A percentile compares a stretch with the other conserved stretches of the same genome.
phyloP scores from a whole-genome alignment of 2,113 vertebrate genomes.

The Atherinomorus stipes region DNA sequence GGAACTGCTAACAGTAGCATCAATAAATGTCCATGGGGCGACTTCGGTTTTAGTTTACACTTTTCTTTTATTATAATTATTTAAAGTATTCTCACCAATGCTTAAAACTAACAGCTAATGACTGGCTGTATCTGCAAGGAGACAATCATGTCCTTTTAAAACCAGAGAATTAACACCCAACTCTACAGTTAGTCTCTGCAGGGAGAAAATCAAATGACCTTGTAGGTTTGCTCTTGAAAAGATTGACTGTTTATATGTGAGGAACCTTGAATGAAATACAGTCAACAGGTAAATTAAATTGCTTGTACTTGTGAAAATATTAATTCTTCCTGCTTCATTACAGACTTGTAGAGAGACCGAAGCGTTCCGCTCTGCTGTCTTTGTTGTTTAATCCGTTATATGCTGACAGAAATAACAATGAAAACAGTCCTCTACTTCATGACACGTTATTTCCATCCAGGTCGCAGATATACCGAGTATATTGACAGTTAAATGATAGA shows the following conservation, averaged over 20 bases:
- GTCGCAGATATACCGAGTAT: neutral
- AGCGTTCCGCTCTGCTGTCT: neutral
- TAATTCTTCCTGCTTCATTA: neutral
- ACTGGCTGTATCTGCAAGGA: neutral
- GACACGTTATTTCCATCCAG: neutral
- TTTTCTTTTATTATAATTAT: neutral
- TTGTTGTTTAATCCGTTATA: neutral
- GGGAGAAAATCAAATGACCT: no score
- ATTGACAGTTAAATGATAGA: no score
- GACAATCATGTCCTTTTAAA: neutral
- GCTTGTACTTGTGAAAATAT: neutral
- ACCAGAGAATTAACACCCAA: neutral
- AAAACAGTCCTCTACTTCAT: neutral
- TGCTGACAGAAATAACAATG: neutral
- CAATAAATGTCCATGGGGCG: constrained; percentile 10
- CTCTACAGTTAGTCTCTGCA: neutral
- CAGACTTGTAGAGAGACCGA: neutral
- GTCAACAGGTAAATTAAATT: neutral
- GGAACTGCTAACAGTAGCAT: neutral
- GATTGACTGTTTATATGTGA: neutral
- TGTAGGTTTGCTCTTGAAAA: neutral
- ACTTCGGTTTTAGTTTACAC: neutral
- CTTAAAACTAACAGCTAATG: neutral
- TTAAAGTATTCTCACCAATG: constrained; percentile 2
- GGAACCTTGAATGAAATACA: neutral